These are phyloP conservation scores for mouse (Mus musculus) DNA, from an alignment of 2,113 vertebrate genomes.

Conservation along the genomic window DNA sequence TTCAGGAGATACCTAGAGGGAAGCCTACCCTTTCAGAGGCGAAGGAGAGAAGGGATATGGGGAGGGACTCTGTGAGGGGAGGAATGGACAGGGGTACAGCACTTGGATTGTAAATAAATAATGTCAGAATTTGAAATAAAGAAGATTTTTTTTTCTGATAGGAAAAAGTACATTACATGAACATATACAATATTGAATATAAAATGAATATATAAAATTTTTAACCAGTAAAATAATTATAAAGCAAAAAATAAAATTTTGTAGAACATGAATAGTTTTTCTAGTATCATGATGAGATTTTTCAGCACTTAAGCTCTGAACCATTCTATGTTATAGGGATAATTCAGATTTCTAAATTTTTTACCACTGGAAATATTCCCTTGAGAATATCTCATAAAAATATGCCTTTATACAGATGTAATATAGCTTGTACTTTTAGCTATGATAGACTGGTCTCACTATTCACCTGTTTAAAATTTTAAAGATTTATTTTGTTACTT, in stretches of 20 bases:
- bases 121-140: too few relatives aligned
- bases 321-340: not conserved
- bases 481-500: not conserved
- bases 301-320: conserved; percentile 15
- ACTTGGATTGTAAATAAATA: too few relatives aligned
- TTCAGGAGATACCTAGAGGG: too few relatives aligned
- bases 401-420: not conserved
- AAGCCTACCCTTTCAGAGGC: too few relatives aligned
- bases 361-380: not conserved
- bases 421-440: not conserved
- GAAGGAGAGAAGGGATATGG: too few relatives aligned
- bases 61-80: too few relatives aligned
- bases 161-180: too few relatives aligned
- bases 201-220: not conserved
- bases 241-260: not conserved
- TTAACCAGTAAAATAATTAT: not conserved
- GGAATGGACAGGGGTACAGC: too few relatives aligned
- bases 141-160: too few relatives aligned
- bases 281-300: not conserved
- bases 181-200: too few relatives aligned
- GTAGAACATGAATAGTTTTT: conserved; percentile 43
- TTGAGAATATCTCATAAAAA: not conserved
- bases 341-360: conserved; percentile 45
- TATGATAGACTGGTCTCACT: not conserved
- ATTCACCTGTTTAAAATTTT: not conserved